Conservation (phyloP, 2,888 invertebrate species). For the Cabera pusaria region DNA sequence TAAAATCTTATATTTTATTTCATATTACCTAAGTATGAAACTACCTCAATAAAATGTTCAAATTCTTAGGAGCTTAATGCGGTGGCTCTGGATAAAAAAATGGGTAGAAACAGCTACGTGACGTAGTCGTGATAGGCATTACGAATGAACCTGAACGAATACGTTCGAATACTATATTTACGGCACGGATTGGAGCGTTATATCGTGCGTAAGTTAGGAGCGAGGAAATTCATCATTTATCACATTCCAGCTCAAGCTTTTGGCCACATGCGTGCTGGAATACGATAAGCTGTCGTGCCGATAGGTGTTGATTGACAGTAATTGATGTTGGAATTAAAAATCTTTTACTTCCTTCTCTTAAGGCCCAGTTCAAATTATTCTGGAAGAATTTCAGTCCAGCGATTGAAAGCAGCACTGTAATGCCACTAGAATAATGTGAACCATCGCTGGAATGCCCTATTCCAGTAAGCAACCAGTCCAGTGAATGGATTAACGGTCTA, state of each 20-base stretch:
- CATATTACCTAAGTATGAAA: not conserved
- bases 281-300: conserved; percentile 6
- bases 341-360: no score
- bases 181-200: conserved; percentile 13
- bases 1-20: not conserved
- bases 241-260: conserved; percentile 3
- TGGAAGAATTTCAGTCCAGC: no score
- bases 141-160: conserved; percentile 22
- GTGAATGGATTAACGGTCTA: no score
- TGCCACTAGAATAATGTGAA: no score
- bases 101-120: conserved; percentile 9
- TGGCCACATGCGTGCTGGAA: conserved; percentile 6
- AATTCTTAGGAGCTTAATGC: not conserved
- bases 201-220: conserved; percentile 14
- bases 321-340: no score
- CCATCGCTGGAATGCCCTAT: no score
- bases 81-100: conserved; percentile 1
- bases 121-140: conserved; percentile 15
- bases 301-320: no score
- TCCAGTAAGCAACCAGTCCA: no score
- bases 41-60: not conserved
- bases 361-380: no score
- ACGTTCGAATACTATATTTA: conserved; percentile 22
- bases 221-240: conserved; percentile 13
- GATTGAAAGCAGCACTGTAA: no score